These are phyloP conservation scores for Heliangelus exortis DNA, from an alignment of 2,797 vertebrate genomes.

Conservation along the genomic window DNA sequence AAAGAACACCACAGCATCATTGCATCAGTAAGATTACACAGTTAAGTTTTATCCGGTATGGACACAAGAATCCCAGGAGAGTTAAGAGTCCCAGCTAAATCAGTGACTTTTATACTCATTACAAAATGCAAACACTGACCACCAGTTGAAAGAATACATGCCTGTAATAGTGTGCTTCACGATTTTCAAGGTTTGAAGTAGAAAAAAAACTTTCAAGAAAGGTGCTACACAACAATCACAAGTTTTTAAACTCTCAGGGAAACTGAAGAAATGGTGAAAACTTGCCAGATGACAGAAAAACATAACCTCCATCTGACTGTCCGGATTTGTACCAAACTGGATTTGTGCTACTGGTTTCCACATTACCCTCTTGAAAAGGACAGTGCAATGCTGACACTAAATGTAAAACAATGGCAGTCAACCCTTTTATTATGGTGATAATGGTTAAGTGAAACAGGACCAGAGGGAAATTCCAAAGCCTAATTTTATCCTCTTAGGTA, in stretches of 20 bases:
- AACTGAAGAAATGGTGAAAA: neutral
- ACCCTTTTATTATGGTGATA: neutral
- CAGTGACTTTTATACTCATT: neutral
- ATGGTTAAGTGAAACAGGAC: neutral
- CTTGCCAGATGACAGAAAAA: neutral
- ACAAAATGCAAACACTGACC: neutral
- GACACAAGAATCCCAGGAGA: neutral
- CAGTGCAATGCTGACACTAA: neutral
- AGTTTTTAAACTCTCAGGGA: neutral
- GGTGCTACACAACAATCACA: neutral
- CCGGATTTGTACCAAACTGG: neutral
- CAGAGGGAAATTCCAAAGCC: slow-evolving; percentile 56
- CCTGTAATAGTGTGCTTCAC: neutral
- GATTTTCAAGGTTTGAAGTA: neutral
- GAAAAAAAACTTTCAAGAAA: neutral
- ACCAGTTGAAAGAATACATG: neutral
- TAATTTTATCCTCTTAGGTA: slow-evolving; percentile 58
- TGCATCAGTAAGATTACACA: neutral
- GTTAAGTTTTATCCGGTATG: neutral
- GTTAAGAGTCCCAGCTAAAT: neutral
- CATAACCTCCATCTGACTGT: neutral
- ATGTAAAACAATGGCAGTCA: slow-evolving; percentile 8
- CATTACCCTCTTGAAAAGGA: neutral
- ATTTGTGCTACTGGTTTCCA: neutral
- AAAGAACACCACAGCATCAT: neutral